phyloP scores from a whole-genome alignment of 2,797 vertebrate genomes.

The Malurus splendens region DNA sequence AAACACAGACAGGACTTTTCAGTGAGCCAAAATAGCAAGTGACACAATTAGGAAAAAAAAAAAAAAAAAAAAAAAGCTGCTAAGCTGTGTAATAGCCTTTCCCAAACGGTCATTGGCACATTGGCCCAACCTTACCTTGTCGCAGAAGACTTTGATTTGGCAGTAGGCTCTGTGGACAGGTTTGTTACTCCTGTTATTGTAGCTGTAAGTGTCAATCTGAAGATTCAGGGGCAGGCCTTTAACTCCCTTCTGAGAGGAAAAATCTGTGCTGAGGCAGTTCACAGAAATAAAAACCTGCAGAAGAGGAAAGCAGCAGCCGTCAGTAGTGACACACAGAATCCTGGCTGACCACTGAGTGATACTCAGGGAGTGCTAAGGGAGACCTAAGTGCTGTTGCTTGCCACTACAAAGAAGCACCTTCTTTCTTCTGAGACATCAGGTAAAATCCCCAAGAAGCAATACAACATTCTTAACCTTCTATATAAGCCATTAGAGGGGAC shows the following conservation, averaged over 20 bases:
- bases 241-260: constrained; percentile 98
- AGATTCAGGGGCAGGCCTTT: constrained; percentile 95
- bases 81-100: not conserved
- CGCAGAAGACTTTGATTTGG: constrained; percentile 98
- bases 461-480: not conserved
- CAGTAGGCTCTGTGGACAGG: constrained; percentile 94
- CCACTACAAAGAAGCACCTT: not conserved
- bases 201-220: constrained; percentile 98
- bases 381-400: not conserved
- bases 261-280: constrained; percentile 97
- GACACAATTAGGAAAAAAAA: not conserved
- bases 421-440: not conserved
- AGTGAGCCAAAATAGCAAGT: not conserved
- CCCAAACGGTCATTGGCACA: not conserved
- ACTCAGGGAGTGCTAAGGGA: accelerated
- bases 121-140: constrained; percentile 76
- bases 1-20: not conserved
- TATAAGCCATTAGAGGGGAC: not conserved
- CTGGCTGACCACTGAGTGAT: not conserved
- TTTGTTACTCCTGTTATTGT: constrained; percentile 98
- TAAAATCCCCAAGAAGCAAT: not conserved
- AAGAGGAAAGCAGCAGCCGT: not conserved
- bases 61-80: not conserved
- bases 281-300: constrained; percentile 95
- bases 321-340: not conserved